A percentile compares a stretch with the other conserved stretches of the same genome.
Evolutionary conservation across 2,888 invertebrate genomes (phyloP).

Genomic region (Dryobota labecula): DNA sequence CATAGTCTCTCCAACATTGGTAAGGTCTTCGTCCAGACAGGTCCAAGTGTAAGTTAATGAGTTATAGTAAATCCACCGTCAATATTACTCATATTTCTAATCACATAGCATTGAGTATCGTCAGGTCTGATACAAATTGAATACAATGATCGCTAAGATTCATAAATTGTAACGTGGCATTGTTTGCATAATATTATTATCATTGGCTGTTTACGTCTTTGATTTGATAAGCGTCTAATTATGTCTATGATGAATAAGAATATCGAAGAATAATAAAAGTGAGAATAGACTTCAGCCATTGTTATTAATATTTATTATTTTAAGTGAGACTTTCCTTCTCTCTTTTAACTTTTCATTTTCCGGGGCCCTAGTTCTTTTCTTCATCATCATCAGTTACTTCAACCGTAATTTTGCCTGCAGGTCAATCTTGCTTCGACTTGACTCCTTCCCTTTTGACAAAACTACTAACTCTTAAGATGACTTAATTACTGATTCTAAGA

Average conservation of each 20-base stretch:
- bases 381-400: neutral
- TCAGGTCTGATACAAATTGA: conserved; percentile 27
- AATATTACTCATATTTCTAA: conserved; percentile 24
- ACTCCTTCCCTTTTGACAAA: neutral
- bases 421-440: neutral
- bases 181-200: conserved; percentile 32
- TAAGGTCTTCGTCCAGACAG: conserved; percentile 9
- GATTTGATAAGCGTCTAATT: conserved; percentile 36
- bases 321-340: too few relatives aligned
- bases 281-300: neutral
- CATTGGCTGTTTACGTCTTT: conserved; percentile 1
- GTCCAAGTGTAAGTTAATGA: conserved; percentile 4
- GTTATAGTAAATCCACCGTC: conserved; percentile 20
- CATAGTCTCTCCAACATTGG: conserved; percentile 16
- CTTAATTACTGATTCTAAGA: too few relatives aligned
- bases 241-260: conserved; percentile 8
- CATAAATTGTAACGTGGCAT: conserved; percentile 23
- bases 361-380: neutral
- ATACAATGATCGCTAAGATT: conserved; percentile 33
- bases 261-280: neutral
- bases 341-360: neutral
- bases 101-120: neutral
- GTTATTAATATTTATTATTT: neutral
- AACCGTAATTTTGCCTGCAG: too few relatives aligned
- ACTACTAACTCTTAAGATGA: too few relatives aligned